Base-by-base conservation (phyloP, 2,797 vertebrate species). In the Neoniphon sammara region DNA sequence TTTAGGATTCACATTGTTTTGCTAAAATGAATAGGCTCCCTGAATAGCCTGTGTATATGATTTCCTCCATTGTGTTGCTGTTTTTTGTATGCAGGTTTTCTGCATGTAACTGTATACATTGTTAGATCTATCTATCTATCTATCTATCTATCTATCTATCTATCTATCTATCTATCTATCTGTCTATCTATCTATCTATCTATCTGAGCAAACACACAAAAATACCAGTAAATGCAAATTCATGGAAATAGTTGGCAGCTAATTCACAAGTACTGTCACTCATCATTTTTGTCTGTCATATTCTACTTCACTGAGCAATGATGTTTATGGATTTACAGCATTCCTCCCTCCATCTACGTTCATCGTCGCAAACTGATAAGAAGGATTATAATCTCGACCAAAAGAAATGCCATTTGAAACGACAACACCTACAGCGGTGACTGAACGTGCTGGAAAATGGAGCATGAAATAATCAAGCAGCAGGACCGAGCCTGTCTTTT, bases 381-480 rank as follows among this genome's bases (percentile, higher is more conserved):
- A 75, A 27, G 64, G 65, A 49, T 18, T 4, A n/a, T 54, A 25
- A 68, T 77, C 5, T 36, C 44, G 20, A 82, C 66, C 20, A 67
- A 64, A 79, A 73, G 17, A 75, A 56, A 77, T 36, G 20, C 34
- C 34, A 18, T 56, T 61, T 46, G 7, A 42, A 46, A 27, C 39
- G 56, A 72, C 14, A 7, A 18, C 31, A 75, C 59, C 75, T 58
- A 15, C 47, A 83, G 81, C 75, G 30, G 70, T 36, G 50, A 34
- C 52, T 53, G 65, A 57, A 80, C 76, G 84, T 61, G 75, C 69
- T 17, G 58, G 47, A 68, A 25, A 69, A 78, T 91, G 77, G 89
- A 89, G 89, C 90, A 85, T 90, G 82, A 92, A 91, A 91, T 84
- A 82, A 89, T 85, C 82, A 70, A 62, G 36, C 76, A 78, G 61